These are phyloP conservation scores for Nycteola revayana DNA, from an alignment of 2,888 invertebrate species.

Conservation along the genomic window DNA sequence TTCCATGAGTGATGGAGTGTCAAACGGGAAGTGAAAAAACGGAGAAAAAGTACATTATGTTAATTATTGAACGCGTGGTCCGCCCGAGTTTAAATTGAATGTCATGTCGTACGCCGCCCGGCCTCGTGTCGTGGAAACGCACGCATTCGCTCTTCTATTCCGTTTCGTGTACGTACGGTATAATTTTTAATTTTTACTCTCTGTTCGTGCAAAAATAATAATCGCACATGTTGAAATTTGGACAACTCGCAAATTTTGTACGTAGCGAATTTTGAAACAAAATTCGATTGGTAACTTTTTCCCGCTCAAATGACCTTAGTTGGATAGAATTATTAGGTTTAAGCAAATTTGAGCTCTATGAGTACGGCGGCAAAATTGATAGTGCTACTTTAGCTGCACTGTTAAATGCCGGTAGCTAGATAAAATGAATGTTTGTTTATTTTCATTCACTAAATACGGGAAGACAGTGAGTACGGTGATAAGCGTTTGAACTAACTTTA, in stretches of 20 bases:
- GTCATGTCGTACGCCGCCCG: conserved; percentile 65
- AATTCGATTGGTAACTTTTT: conserved; percentile 30
- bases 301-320: conserved; percentile 16
- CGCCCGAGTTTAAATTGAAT: conserved; percentile 79
- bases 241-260: conserved; percentile 24
- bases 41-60: conserved; percentile 81
- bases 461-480: conserved; percentile 25
- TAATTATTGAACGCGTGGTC: conserved; percentile 77
- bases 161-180: conserved; percentile 41
- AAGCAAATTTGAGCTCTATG: conserved; percentile 22
- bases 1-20: conserved; percentile 83
- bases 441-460: conserved; percentile 28
- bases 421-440: too few species aligned
- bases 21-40: conserved; percentile 80
- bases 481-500: conserved; percentile 28
- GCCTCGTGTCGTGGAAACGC: conserved; percentile 46
- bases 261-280: conserved; percentile 28
- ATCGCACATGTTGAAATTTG: conserved; percentile 32
- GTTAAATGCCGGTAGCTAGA: too few species aligned
- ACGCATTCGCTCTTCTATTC: conserved; percentile 49
- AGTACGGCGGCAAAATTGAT: too few species aligned
- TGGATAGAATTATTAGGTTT: conserved; percentile 17
- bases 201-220: conserved; percentile 35
- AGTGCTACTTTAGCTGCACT: too few species aligned
- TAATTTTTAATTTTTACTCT: conserved; percentile 46